phyloP scores from a whole-genome alignment of 1,140 invertebrate species.

The Halotydeus destructor region DNA sequence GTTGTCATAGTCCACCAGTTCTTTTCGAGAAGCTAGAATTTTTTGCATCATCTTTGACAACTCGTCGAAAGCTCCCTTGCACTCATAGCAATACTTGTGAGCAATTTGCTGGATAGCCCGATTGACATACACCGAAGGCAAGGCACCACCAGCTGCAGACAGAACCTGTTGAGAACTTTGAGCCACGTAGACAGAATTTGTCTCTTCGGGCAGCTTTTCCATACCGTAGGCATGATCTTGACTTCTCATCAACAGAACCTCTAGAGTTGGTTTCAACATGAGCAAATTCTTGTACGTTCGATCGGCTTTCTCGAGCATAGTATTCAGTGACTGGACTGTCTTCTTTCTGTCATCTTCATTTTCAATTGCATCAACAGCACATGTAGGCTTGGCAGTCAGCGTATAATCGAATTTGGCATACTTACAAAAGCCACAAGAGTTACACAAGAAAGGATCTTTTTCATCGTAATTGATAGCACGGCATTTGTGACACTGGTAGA shows the following conservation, averaged over 20 bases:
- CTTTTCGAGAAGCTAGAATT: slow-evolving; percentile 64
- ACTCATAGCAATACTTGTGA: slow-evolving; percentile 84
- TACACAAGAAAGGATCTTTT: slow-evolving; percentile 94
- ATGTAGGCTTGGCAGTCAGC: slow-evolving; percentile 66
- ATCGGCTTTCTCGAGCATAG: slow-evolving; percentile 77
- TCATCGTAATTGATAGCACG: slow-evolving; percentile 96
- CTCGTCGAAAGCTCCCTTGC: slow-evolving; percentile 82
- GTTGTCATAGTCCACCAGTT: slow-evolving; percentile 75
- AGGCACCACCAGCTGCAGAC: slow-evolving; percentile 29
- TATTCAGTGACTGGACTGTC: slow-evolving; percentile 71
- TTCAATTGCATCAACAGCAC: slow-evolving; percentile 88
- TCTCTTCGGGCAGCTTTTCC: slow-evolving; percentile 38
- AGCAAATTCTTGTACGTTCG: slow-evolving; percentile 73
- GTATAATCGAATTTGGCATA: slow-evolving; percentile 97
- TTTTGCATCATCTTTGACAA: slow-evolving; percentile 82
- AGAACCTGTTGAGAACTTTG: slow-evolving; percentile 4
- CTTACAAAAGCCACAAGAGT: slow-evolving; percentile 95
- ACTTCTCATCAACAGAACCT: slow-evolving; percentile 54
- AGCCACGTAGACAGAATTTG: not conserved
- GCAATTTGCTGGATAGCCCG: slow-evolving; percentile 38
- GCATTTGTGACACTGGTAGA: slow-evolving; percentile 59
- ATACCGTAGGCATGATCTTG: slow-evolving; percentile 43
- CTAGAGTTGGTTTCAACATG: slow-evolving; percentile 62
- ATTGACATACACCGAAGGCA: no score
- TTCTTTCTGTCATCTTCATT: slow-evolving; percentile 90